Evolutionary conservation across 2,888 invertebrate genomes (phyloP).

Genomic region (Rotaria macrura): DNA sequence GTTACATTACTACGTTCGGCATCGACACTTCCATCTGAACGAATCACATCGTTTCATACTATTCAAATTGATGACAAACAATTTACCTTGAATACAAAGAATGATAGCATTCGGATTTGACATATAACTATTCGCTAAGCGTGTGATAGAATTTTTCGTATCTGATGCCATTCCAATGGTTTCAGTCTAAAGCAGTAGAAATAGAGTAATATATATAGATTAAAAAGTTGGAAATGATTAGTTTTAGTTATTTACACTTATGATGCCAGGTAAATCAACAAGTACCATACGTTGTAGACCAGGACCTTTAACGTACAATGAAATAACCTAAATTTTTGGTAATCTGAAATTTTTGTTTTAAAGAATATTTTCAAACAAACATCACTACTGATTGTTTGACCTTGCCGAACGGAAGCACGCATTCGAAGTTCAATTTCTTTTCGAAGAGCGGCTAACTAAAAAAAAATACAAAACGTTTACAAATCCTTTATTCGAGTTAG

Average conservation of each 20-base stretch:
- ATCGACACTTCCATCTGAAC: slow-evolving; percentile 78
- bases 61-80: neutral
- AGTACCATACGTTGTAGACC: slow-evolving; percentile 93
- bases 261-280: slow-evolving; percentile 92
- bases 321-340: slow-evolving; percentile 40
- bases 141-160: slow-evolving; percentile 78
- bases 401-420: slow-evolving; percentile 82
- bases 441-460: slow-evolving; percentile 67
- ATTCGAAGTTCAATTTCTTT: slow-evolving; percentile 63
- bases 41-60: neutral
- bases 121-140: slow-evolving; percentile 91
- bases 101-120: slow-evolving; percentile 98
- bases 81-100: slow-evolving; percentile 73
- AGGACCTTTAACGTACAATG: slow-evolving; percentile 89
- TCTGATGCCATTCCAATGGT: slow-evolving; percentile 92
- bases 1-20: slow-evolving; percentile 97
- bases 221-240: slow-evolving; percentile 35
- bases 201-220: slow-evolving; percentile 36
- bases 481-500: neutral
- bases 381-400: slow-evolving; percentile 86
- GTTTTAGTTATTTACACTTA: slow-evolving; percentile 63
- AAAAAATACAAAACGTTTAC: slow-evolving; percentile 24
- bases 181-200: slow-evolving; percentile 63
- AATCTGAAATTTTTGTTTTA: neutral
- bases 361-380: slow-evolving; percentile 43